phyloP scores from a whole-genome alignment of 2,113 vertebrate species.

The Atherinomorus stipes region DNA sequence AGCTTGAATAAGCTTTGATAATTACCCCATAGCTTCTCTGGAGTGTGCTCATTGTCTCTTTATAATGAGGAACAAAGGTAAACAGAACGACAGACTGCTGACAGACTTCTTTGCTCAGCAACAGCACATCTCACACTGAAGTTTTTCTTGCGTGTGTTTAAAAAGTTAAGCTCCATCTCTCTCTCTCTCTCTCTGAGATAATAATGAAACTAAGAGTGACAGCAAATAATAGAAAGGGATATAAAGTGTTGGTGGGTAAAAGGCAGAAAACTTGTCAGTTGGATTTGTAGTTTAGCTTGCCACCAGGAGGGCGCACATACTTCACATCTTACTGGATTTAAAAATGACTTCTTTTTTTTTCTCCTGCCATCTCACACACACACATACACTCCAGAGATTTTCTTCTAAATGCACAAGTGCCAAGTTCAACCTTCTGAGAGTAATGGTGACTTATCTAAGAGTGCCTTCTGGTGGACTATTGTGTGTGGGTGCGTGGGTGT shows the following conservation, averaged over 20 bases:
- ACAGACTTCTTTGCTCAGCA: conserved; percentile 36
- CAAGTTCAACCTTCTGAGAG: conserved; percentile 55
- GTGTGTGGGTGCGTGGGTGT: conserved; percentile 19
- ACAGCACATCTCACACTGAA: conserved; percentile 13
- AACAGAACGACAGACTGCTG: conserved; percentile 43
- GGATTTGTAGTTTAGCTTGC: conserved; percentile 39
- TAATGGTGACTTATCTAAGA: conserved; percentile 62
- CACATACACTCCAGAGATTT: conserved; percentile 26
- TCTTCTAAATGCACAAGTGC: conserved; percentile 48
- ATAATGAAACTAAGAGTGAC: conserved; percentile 55
- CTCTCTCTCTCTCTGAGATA: conserved; percentile 3
- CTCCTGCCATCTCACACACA: conserved; percentile 20
- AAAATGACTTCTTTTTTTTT: conserved; percentile 63
- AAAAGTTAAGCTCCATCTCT: conserved; percentile 36
- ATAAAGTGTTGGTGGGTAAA: conserved; percentile 21
- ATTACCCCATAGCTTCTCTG: conserved; percentile 59
- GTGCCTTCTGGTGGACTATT: conserved; percentile 46
- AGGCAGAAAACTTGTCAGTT: conserved; percentile 49
- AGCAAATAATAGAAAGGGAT: conserved; percentile 31
- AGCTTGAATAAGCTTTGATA: conserved; percentile 66
- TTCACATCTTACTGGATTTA: conserved; percentile 56
- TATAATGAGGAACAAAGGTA: conserved; percentile 64
- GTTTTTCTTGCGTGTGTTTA: background rate
- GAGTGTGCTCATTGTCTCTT: conserved; percentile 52
- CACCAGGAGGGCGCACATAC: conserved; percentile 44